Base-by-base conservation (phyloP, 2,888 invertebrate genomes). In the Drosophila subsilvestris region DNA sequence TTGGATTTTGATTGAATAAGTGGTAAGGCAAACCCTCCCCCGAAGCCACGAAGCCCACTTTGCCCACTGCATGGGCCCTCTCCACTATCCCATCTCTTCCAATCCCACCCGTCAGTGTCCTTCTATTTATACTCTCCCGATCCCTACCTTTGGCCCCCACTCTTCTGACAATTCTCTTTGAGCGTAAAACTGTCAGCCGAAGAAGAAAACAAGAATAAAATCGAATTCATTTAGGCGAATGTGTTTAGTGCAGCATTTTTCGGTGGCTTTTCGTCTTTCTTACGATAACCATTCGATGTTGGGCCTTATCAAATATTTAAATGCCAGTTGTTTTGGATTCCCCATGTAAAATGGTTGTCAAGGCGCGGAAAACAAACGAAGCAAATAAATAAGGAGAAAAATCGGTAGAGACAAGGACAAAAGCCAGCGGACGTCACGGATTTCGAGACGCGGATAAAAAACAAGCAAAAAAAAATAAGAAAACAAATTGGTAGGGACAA, bases 1-100 rank as follows among this genome's bases (percentile, higher is more conserved):
- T 88, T 86, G 76, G 86, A 84, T 82, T 88, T 84, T 84, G 86
- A 88, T 84, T 86, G 86, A 84, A 88, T 83, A 88, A 88, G 76
- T 88, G 83, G 76, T 76, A 67, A 75, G 75, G 71, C 79, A 81
- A 71, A 22, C 29, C 43, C 43, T 63, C 65, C n/a, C n/a, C n/a
- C n/a, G n/a, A n/a, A n/a, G n/a, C n/a, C n/a, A n/a, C 62, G 47
- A 53, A 65, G 63, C 51, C 51, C 20, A 22, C 20, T 29, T 57
- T 32, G 20, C 25, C 27, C n/a, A n/a, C 20, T 3, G 25, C 10
- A 43, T 12, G 1, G 32, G 12, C 0, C 12, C 12, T 3, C 29
- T 10, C 5, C 32, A 29, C 4, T 12, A 32, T 12, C 32, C 32
- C 29, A 9, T 27, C 9, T 3, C 27, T 9, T 0, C 2, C 27